phyloP scores from a whole-genome alignment of 1,140 invertebrate species.

The Drosophila ogumai region DNA sequence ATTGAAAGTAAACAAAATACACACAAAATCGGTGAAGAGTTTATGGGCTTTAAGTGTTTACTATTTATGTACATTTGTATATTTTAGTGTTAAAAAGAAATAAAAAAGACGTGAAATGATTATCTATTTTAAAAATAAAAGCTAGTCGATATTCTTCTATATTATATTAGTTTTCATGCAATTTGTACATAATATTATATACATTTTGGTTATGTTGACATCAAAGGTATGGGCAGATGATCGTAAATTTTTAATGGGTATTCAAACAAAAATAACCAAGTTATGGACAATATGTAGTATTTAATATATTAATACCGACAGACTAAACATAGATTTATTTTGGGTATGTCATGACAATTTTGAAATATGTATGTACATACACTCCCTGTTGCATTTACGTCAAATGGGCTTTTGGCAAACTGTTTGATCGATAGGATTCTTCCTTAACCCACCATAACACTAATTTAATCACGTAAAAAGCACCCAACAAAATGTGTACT shows the following conservation, averaged over 20 bases:
- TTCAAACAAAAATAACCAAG: conserved; percentile 1
- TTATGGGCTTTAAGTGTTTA: conserved; percentile 15
- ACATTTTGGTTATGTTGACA: background rate
- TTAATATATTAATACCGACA: background rate
- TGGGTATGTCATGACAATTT: background rate
- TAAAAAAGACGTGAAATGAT: background rate
- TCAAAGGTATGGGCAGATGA: background rate
- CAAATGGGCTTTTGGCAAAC: conserved; percentile 6
- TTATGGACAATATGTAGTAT: conserved; percentile 10
- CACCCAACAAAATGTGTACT: conserved; percentile 24
- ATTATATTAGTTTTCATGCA: background rate
- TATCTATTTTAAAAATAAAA: background rate
- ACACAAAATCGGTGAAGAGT: conserved; percentile 14
- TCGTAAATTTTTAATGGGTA: conserved; percentile 2
- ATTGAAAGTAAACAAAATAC: conserved; percentile 52
- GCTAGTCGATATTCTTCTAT: background rate
- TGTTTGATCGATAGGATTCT: conserved; percentile 11
- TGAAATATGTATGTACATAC: background rate
- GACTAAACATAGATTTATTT: conserved; percentile 1
- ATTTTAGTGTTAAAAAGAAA: conserved; percentile 6
- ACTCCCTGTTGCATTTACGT: conserved; percentile 15
- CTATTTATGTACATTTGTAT: background rate
- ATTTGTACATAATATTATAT: background rate
- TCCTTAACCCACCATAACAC: conserved; percentile 11
- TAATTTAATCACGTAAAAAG: conserved; percentile 23